phyloP scores from a whole-genome alignment of 2,888 invertebrate genomes.

The Apodemia mormo region DNA sequence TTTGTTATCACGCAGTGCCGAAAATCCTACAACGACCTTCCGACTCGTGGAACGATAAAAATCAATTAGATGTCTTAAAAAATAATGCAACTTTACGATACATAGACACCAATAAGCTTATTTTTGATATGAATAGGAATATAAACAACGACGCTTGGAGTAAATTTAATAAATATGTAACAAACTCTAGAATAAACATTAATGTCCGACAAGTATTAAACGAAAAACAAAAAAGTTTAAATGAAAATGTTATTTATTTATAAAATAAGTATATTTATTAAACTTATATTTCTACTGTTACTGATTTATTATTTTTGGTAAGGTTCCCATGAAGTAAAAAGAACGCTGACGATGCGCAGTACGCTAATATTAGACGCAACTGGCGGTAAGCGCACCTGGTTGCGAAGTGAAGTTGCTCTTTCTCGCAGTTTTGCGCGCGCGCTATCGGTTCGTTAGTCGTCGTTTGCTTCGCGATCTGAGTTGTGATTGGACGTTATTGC shows the following conservation, averaged over 20 bases:
- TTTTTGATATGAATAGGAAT: conserved; percentile 48
- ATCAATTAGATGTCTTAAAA: conserved; percentile 28
- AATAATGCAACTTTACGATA: conserved; percentile 46
- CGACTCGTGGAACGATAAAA: conserved; percentile 71
- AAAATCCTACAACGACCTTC: conserved; percentile 84
- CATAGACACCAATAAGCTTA: conserved; percentile 46
- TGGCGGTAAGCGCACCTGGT: too few relatives aligned
- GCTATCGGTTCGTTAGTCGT: background rate
- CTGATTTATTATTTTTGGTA: background rate
- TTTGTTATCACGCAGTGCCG: conserved; percentile 97
- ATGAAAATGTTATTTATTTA: conserved; percentile 45
- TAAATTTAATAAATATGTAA: conserved; percentile 83
- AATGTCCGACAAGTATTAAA: conserved; percentile 95
- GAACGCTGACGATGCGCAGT: too few relatives aligned
- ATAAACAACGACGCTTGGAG: conserved; percentile 67
- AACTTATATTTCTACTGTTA: background rate
- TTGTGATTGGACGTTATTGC: too few relatives aligned
- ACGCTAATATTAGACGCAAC: too few relatives aligned
- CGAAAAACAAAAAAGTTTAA: conserved; percentile 76
- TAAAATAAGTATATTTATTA: conserved; percentile 38
- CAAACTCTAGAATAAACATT: conserved; percentile 92
- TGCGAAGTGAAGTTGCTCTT: too few relatives aligned
- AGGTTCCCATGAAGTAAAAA: too few relatives aligned
- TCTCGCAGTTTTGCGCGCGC: too few relatives aligned
- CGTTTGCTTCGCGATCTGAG: too few relatives aligned